A percentile compares a stretch with the other conserved stretches of the same genome.
Evolutionary conservation across 2,888 invertebrate species (phyloP).

Genomic region (Conops quadrifasciatus): DNA sequence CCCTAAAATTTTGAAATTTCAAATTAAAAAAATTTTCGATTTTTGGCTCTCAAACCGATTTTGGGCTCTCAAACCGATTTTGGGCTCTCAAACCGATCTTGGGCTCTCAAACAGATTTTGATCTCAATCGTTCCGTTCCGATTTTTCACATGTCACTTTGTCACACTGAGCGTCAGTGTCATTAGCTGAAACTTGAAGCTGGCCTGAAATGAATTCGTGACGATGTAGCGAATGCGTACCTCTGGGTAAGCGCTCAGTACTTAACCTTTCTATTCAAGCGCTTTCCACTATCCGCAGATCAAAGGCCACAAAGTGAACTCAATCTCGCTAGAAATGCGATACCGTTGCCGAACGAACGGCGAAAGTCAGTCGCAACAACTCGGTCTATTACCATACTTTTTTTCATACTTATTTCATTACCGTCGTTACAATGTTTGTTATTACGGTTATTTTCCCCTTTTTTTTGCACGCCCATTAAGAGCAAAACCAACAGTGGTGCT

Average conservation of each 20-base stretch:
- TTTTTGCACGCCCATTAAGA: conserved; percentile 15
- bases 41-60: too few relatives aligned
- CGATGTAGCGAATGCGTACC: background rate
- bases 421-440: conserved; percentile 54
- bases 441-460: conserved; percentile 53
- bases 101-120: too few relatives aligned
- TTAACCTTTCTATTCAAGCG: conserved; percentile 13
- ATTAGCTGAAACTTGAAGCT: too few relatives aligned
- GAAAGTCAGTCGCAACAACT: conserved; percentile 32
- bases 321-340: conserved; percentile 33
- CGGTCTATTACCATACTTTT: conserved; percentile 24
- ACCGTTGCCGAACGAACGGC: conserved; percentile 33
- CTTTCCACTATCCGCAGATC: background rate
- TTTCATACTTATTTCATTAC: conserved; percentile 53
- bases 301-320: conserved; percentile 32
- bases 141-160: too few relatives aligned
- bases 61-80: too few relatives aligned
- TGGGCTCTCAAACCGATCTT: too few relatives aligned
- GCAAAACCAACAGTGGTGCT: conserved; percentile 7
- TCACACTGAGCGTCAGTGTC: too few relatives aligned
- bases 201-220: background rate
- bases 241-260: background rate
- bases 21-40: too few relatives aligned
- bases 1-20: too few relatives aligned
- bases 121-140: too few relatives aligned